These are phyloP conservation scores for Jacana jacana DNA, from an alignment of 2,113 vertebrate genomes.

Conservation along the genomic window DNA sequence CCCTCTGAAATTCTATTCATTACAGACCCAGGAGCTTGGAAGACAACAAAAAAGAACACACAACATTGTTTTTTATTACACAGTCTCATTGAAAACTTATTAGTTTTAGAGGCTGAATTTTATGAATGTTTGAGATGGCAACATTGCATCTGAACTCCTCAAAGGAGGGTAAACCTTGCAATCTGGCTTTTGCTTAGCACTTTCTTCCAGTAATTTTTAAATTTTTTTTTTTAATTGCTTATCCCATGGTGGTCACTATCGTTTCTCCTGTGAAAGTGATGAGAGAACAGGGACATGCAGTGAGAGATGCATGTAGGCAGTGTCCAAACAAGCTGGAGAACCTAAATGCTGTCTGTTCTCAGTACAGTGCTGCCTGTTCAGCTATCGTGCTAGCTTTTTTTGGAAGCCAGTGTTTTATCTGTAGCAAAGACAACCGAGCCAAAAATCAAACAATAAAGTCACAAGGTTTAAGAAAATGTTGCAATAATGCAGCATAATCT, in stretches of 20 bases:
- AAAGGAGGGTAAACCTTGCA: background rate
- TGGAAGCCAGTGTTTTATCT: background rate
- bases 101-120: background rate
- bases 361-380: background rate
- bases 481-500: background rate
- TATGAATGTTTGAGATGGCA: background rate
- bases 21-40: background rate
- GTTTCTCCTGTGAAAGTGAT: background rate
- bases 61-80: background rate
- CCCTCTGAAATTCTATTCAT: background rate
- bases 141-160: background rate
- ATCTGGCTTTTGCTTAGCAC: background rate
- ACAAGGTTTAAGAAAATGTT: background rate
- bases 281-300: background rate
- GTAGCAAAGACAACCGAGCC: background rate
- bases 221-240: background rate
- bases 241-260: background rate
- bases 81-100: background rate
- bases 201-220: too few relatives aligned
- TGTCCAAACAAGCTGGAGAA: background rate
- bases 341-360: background rate
- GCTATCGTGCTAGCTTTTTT: background rate
- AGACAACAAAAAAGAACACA: background rate
- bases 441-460: background rate
- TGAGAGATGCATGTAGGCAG: background rate